Base-by-base conservation (phyloP, 2,113 vertebrate species). In the Protobothrops flavoviridis region DNA sequence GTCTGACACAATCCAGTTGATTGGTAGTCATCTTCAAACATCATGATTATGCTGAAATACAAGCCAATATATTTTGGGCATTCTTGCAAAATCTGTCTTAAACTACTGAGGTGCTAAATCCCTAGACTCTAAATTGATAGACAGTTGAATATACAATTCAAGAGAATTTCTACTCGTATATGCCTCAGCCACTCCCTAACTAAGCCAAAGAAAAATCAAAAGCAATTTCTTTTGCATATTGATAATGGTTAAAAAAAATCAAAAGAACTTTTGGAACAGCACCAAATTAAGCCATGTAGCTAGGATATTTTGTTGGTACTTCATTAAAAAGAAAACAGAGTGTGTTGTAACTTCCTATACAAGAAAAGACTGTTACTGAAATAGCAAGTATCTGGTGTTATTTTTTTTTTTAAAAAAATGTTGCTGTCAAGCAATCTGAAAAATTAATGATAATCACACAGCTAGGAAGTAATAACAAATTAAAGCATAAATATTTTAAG, bases 21-120 rank as follows among this genome's bases (percentile, higher is more conserved):
- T 8, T 6, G 86, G 29, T 29, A 81, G 86, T 87, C 1, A 24
- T 88, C 94, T 43, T 2, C 90, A 92, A 93, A 69, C 15, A 53
- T 91, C 94, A 91, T 91, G 91, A 52, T 39, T 93, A 88, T 88
- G n/a, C 93, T 90, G 9, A 92, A 0, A 43, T 39, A 69, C 13
- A 85, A 81, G 88, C 57, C 23, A 23, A 88, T 94, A 29, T n/a
- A 52, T 45, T 91, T 87, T 0, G 0, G 86, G 29, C 43, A 89
- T 93, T 91, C 39, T 90, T n/a, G 88, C 33, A 29, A 43, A 93
- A 92, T 0, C 1, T 52, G 23, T 69, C 56, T 61, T 81, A 81
- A 81, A 17, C 2, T 81, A 81, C 69, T 81, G 8, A 20, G 33
- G 15, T 81, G 33, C 20, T 81, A 81, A 81, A 81, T 81, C n/a